Evolutionary conservation across 1,140 invertebrate species (phyloP), one percentile per base, ranked within the genome.

Genomic region (Nephila pilipes): DNA sequence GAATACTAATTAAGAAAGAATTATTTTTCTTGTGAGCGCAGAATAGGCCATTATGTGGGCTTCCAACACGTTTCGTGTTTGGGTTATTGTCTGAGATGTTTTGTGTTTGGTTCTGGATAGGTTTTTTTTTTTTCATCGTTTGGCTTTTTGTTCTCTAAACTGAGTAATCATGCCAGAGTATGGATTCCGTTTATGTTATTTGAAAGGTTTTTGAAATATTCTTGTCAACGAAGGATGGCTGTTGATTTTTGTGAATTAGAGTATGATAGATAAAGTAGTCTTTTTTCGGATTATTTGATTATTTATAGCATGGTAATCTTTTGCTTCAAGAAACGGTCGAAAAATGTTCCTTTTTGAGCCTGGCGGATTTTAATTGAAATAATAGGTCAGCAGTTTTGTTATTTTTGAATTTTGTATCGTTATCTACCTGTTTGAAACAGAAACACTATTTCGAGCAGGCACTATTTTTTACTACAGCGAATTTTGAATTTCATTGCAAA

Each of bases 1-100:
- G 87, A 88, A 88, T 88, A 88, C 32, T 75, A 88, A 88, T 88
- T 88, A 38, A 83, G 46, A 25, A 16, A 18, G 22, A 25, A 29
- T 85, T 85, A 85, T 57, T 32, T 85, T 58, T 58, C 83, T 85
- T 46, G 38, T 69, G n/a, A n/a, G n/a, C 25, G 14, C 22, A 46
- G 87, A 88, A 38, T 75, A 88, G 65, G 60, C n/a, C 12, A 65
- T 54, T 65, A 88, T 25, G 87, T 69, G 58, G 58, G 58, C 29
- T 85, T 38, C 32, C 10, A 63, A 65, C 87, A 65, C 63, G 36
- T 25, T 69, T 69, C 32, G 32, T 83, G 22, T 57, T 83, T 55
- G 5, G 20, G 81, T 83, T 83, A 55, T 83, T 55, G 69, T 32
- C 54, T 46, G 46, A 20, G 60, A 75, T 0, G 81, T 55, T 83